These are phyloP conservation scores for Peromyscus nudipes DNA, from an alignment of 2,797 vertebrate genomes.

Conservation along the genomic window DNA sequence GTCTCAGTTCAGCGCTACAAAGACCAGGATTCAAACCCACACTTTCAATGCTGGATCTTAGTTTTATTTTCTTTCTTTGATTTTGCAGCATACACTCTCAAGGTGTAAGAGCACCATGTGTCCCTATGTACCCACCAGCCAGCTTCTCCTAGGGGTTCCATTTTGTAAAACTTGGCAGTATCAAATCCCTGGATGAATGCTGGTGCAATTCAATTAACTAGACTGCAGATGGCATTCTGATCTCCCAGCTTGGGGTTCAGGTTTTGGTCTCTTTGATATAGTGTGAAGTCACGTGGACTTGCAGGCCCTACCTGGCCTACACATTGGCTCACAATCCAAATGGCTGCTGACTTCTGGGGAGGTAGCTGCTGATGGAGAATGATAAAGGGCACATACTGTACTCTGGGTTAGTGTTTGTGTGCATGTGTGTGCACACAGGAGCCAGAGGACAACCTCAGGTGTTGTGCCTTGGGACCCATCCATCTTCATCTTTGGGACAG, in stretches of 20 bases:
- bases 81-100: constrained; percentile 31
- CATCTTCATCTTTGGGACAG: neutral
- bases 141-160: neutral
- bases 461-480: neutral
- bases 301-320: neutral
- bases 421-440: neutral
- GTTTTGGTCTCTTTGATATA: neutral
- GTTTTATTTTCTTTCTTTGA: neutral
- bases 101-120: neutral
- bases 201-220: neutral
- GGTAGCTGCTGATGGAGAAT: neutral
- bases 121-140: neutral
- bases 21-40: neutral
- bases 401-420: neutral
- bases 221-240: neutral
- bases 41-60: neutral
- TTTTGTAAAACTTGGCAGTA: neutral
- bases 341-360: neutral
- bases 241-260: neutral
- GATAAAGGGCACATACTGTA: neutral
- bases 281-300: neutral
- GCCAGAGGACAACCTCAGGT: neutral
- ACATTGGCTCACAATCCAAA: neutral
- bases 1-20: neutral
- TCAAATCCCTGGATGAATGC: neutral